These are phyloP conservation scores for Donacobius atricapilla DNA, from an alignment of 2,113 vertebrate genomes.

Conservation along the genomic window DNA sequence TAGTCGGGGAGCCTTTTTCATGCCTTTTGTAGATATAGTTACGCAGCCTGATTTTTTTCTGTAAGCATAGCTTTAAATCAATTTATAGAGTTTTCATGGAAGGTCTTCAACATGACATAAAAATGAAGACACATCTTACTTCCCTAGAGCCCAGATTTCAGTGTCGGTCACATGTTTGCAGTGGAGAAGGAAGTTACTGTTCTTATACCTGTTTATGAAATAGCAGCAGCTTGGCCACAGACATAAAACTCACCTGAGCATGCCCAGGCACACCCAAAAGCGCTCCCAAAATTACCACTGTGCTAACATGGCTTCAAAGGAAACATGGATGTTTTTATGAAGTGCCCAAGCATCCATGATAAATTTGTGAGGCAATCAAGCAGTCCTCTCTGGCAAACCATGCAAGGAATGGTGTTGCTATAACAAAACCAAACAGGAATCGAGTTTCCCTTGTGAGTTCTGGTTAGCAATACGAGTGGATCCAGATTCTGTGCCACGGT, in stretches of 20 bases:
- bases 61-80: not conserved
- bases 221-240: not conserved
- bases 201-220: not conserved
- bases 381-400: not conserved
- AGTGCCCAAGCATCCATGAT: not conserved
- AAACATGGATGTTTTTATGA: not conserved
- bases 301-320: not conserved
- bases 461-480: not conserved
- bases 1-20: not conserved
- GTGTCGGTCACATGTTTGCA: fast-evolving
- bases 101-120: not conserved
- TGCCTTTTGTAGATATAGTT: not conserved
- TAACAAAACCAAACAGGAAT: not conserved
- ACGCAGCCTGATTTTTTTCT: not conserved
- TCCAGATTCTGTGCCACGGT: not conserved
- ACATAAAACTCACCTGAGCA: not conserved
- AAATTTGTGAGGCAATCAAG: not conserved
- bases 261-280: not conserved
- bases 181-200: not conserved
- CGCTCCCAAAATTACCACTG: not conserved
- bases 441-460: not conserved
- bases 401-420: not conserved
- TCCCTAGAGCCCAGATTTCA: not conserved
- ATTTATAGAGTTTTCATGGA: not conserved
- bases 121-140: not conserved